A percentile compares a stretch with the other conserved stretches of the same genome.
These are phyloP conservation scores for Oncopeltus fasciatus DNA, from an alignment of 1,140 invertebrate species.

Conservation along the genomic window DNA sequence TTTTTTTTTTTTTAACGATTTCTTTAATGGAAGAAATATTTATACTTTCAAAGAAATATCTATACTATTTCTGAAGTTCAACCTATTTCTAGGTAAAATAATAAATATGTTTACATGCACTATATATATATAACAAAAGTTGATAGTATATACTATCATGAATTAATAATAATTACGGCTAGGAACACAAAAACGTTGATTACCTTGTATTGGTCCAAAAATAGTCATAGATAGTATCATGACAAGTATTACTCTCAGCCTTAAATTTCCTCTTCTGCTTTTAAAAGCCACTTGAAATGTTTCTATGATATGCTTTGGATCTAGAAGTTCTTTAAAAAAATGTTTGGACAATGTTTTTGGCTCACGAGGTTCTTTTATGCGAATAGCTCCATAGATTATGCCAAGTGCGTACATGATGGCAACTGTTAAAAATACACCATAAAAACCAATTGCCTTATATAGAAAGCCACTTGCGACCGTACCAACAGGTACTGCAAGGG, in stretches of 20 bases:
- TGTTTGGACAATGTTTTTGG: conserved; percentile 26
- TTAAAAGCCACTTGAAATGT: conserved; percentile 50
- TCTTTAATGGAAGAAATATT: background rate
- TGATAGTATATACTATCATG: too few species aligned
- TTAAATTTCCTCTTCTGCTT: conserved; percentile 39
- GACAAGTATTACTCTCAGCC: conserved; percentile 22
- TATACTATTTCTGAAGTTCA: background rate
- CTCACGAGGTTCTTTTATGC: conserved; percentile 40
- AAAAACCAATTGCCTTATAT: conserved; percentile 55
- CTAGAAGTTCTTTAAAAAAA: conserved; percentile 43
- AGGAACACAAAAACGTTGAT: too few species aligned
- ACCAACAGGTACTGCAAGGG: conserved; percentile 55
- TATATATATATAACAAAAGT: too few species aligned
- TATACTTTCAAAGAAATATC: background rate
- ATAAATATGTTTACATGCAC: too few species aligned
- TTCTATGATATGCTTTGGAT: conserved; percentile 38
- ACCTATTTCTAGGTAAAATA: background rate
- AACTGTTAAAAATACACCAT: conserved; percentile 61
- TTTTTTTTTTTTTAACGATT: background rate
- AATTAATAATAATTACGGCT: too few species aligned
- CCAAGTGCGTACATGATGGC: conserved; percentile 55
- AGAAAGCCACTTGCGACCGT: conserved; percentile 22
- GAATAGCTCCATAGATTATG: conserved; percentile 50
- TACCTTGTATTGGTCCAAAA: conserved; percentile 2
- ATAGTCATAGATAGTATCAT: conserved; percentile 13